phyloP scores from a whole-genome alignment of 2,797 vertebrate genomes.

The Sciurus carolinensis region DNA sequence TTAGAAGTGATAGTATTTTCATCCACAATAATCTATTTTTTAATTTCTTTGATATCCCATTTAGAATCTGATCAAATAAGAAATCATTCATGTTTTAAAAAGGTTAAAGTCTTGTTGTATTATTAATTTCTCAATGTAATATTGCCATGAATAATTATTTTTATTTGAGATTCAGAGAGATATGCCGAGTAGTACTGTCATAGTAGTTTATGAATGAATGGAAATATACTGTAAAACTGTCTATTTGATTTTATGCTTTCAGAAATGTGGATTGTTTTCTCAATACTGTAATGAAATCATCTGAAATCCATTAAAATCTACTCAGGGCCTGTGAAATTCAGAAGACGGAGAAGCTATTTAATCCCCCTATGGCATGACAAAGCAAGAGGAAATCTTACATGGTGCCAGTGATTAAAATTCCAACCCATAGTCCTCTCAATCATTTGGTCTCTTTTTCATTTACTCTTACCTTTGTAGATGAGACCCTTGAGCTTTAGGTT shows the following conservation, averaged over 20 bases:
- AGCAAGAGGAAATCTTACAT: conserved; percentile 30
- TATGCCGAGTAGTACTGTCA: neutral
- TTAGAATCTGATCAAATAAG: conserved; percentile 49
- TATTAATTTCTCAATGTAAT: conserved; percentile 43
- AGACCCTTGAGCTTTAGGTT: conserved; percentile 72
- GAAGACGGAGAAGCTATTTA: conserved; percentile 72
- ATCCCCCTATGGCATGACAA: neutral
- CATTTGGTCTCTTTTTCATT: conserved; percentile 61
- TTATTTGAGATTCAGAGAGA: neutral
- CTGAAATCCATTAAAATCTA: conserved; percentile 72
- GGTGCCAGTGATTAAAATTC: conserved; percentile 60
- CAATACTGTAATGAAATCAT: conserved; percentile 17
- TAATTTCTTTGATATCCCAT: conserved; percentile 31
- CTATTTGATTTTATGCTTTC: conserved; percentile 57
- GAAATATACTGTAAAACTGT: conserved; percentile 29
- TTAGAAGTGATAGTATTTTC: conserved; percentile 46
- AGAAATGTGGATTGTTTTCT: conserved; percentile 26
- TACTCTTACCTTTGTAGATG: conserved; percentile 65
- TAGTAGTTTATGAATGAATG: conserved; percentile 65
- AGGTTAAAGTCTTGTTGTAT: neutral
- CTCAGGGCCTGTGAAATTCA: conserved; percentile 55
- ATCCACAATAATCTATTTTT: conserved; percentile 42
- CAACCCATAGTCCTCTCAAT: conserved; percentile 2
- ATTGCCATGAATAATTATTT: conserved; percentile 47
- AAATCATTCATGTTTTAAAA: neutral